Base-by-base conservation (phyloP, 2,888 invertebrate species). In the Diaphora mendica region DNA sequence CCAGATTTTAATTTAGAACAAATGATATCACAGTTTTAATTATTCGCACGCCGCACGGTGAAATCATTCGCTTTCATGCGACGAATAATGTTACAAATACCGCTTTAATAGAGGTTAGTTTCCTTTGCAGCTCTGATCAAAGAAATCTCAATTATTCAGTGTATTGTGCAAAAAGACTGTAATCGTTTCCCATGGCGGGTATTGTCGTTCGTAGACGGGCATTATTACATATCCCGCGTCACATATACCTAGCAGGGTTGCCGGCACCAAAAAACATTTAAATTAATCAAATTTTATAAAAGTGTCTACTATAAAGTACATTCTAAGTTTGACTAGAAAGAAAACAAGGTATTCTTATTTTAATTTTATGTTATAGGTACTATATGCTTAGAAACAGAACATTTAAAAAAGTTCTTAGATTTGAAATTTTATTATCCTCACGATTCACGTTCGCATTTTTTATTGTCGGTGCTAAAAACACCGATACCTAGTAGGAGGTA, bases 121-220 rank as follows among this genome's bases (percentile, higher is more conserved):
- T 84, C 11, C 77, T 70, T 73, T 78, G 77, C 72, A 39, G 20
- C 20, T 17, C 20, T 17, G 73, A 33, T 39, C 80, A 68, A 81
- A 81, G 79, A 81, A 85, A 80, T 79, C 82, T 78, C 71, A 77
- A 77, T 77, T 76, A 83, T 80, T 74, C 80, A 72, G 78, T 77
- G 77, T 85, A 81, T 85, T 83, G 83, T 84, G 85, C 76, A 85
- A 82, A 85, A 83, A 85, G 78, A 79, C 75, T 84, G 80, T 84
- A 78, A 84, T 81, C 78, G 72, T 73, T 85, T 86, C 85, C 84
- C 86, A 85, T 85, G 78, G 79, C 77, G 79, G 73, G 78, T 81
- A 82, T 84, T 85, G 82, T 82, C 78, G 75, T 68, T 71, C 73
- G 72, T 73, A 80, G 72, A 78, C 80, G 71, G 76, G 78, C 74